Base-by-base conservation (phyloP, 2,888 invertebrate genomes). In the Carabus problematicus region DNA sequence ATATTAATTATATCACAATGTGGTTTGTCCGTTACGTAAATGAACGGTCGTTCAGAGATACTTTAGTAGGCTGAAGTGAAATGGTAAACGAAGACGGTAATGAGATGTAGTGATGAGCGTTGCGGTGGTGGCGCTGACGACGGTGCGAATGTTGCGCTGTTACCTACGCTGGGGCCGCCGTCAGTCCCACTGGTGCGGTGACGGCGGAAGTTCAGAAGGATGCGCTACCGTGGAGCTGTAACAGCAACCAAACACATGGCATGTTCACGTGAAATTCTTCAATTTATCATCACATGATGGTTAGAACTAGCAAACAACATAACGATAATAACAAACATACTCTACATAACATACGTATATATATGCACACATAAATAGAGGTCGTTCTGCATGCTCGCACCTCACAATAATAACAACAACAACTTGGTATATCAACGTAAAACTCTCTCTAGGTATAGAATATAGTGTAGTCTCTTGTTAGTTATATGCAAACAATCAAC, bases 161-260 rank as follows among this genome's bases (percentile, higher is more conserved):
- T 81, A 81, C 77, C 80, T 80, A 75, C 76, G 77, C 70, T 73
- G 74, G 64, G 75, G 74, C 79, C 79, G 86, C 81, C 87, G 89
- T 93, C 91, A 95, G 88, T 96, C 94, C 98, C 98, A 98, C 81
- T 96, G 94, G 84, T 97, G 97, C 76, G 98, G 98, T 79, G 97
- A 97, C 49, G 98, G 98, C 79, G 98, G 98, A 84, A 98, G 87
- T 87, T 98, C 98, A 74, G 96, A 96, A 71, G 97, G 95, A 84
- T 98, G 97, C 77, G 98, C 98, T 82, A 98, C 94, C 78, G 95
- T 92, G 79, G 97, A 95, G 88, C 98, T 98, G 90, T 75, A 91
- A 89, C 76, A 78, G 74, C 41, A 54, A 68, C 9, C 56, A 29
- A 52, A 49, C 63, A 61, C 42, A 41, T 54, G 18, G 9, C 16